phyloP scores from a whole-genome alignment of 2,888 invertebrate genomes.

The Cantharis flavilabris region DNA sequence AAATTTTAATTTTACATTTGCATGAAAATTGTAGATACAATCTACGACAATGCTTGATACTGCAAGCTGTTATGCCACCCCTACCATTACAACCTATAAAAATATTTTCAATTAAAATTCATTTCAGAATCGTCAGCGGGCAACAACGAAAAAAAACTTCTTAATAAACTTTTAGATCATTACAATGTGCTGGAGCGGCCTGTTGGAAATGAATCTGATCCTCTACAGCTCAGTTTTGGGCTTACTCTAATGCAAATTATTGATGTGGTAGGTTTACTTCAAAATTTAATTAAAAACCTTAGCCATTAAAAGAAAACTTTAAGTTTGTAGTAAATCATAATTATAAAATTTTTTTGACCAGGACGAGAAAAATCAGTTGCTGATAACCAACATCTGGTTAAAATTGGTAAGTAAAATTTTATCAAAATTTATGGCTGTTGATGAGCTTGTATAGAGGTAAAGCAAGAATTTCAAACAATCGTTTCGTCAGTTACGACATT shows the following conservation, averaged over 20 bases:
- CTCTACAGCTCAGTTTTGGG: slow-evolving; percentile 93
- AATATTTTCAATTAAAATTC: background rate
- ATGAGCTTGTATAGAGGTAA: background rate
- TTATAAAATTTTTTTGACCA: slow-evolving; percentile 46
- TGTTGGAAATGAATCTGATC: slow-evolving; percentile 95
- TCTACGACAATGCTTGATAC: background rate
- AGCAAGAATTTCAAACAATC: background rate
- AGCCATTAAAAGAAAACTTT: background rate
- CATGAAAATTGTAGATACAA: background rate
- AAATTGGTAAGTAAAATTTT: slow-evolving; percentile 82
- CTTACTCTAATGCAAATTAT: slow-evolving; percentile 97
- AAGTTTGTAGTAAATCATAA: background rate
- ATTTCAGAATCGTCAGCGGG: slow-evolving; percentile 80
- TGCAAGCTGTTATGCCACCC: background rate
- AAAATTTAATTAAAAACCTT: background rate
- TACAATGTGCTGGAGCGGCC: slow-evolving; percentile 95
- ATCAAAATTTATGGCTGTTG: background rate
- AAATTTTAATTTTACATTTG: background rate
- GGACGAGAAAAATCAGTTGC: slow-evolving; percentile 97
- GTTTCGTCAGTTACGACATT: background rate
- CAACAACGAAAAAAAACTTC: slow-evolving; percentile 88
- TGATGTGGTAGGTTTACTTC: slow-evolving; percentile 80
- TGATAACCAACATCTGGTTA: slow-evolving; percentile 96
- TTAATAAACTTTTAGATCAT: slow-evolving; percentile 87
- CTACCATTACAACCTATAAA: background rate